Evolutionary conservation across 2,888 invertebrate genomes (phyloP), one percentile per base, ranked within the genome.

Genomic region (Zygogramma bicolorata): DNA sequence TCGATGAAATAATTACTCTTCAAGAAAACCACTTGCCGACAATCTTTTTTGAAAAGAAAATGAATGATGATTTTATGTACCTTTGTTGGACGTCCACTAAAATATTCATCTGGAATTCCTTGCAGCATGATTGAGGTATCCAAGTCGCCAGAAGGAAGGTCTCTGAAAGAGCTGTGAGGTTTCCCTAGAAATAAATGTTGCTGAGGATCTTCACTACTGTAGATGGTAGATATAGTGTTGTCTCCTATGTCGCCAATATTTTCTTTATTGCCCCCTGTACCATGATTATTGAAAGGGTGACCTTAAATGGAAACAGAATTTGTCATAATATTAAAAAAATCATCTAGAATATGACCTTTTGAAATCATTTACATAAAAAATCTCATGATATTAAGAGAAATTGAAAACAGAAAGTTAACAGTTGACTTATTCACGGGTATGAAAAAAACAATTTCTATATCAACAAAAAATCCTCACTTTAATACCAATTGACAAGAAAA

Each of bases 141-240:
- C 22, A 70, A 65, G 31, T 77, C 77, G n/a, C 73, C 76, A 53
- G 74, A 70, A 20, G 75, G 76, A 10, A 75, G 38, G 42, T 76
- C 75, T 46, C 69, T 73, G 65, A 71, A 74, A 65, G 72, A 75
- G 29, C 49, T 20, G 8, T 61, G 61, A 7, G 57, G 40, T 40
- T 69, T 71, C 4, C 29, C 31, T 1, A 31, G 13, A 53, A 53
- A 59, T 10, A 63, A 58, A 3, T 62, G 65, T n/a, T 71, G 65
- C 7, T 34, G 18, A 7, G 25, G 61, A 40, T 73, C 74, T 49
- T 72, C 73, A 27, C 73, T 68, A 8, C 42, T 68, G 20, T 68
- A 62, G 62, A 75, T 74, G 7, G 76, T 66, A n/a, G 76, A 76
- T 13, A 77, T 65, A 10, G 75, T 75, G 22, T 25, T 65, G 34